Evolutionary conservation across 2,888 invertebrate species (phyloP).

Genomic region (Melipona bicolor): DNA sequence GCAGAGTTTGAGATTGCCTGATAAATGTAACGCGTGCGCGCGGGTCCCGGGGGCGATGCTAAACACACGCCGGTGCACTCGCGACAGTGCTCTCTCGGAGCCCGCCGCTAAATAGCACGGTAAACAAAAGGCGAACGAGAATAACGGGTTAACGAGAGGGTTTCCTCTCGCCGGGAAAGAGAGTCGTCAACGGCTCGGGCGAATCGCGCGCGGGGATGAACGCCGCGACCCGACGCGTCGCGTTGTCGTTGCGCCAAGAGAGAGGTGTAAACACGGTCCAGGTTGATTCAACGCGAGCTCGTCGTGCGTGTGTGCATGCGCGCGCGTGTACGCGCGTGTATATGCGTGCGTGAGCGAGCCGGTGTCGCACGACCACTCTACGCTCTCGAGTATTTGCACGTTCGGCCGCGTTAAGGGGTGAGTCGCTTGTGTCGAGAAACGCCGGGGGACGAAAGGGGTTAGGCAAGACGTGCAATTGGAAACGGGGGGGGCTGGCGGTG

Average conservation of each 20-base stretch:
- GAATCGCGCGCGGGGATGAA: conserved; percentile 8
- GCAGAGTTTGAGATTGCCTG: no score
- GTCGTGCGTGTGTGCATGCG: background rate
- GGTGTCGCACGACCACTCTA: conserved; percentile 22
- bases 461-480: background rate
- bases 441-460: background rate
- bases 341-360: conserved; percentile 15
- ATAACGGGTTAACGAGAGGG: conserved; percentile 32
- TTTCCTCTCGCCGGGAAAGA: conserved; percentile 8
- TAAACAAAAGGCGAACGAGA: conserved; percentile 17
- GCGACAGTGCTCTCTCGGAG: background rate
- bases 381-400: conserved; percentile 28
- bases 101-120: conserved; percentile 14
- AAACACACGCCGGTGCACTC: background rate
- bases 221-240: conserved; percentile 3
- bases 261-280: conserved; percentile 52
- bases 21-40: background rate
- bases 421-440: background rate
- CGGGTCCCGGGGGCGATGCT: background rate
- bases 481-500: no score
- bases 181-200: background rate
- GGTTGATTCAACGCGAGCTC: background rate
- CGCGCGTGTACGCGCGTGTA: background rate
- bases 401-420: background rate
- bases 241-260: conserved; percentile 31